Base-by-base conservation (phyloP, 2,888 invertebrate species). In the Tachina fera region DNA sequence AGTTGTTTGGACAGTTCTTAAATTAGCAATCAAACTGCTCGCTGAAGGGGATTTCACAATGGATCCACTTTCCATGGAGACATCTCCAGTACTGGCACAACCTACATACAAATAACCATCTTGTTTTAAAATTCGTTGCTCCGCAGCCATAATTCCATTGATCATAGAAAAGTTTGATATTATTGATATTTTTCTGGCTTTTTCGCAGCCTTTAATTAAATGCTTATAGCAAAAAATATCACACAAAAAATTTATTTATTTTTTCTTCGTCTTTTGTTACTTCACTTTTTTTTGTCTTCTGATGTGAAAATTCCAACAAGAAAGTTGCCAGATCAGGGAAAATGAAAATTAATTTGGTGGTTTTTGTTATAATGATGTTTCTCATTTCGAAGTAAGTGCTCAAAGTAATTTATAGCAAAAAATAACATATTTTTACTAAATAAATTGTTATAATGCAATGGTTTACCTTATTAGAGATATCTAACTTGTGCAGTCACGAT, bases 81-180 rank as follows among this genome's bases (percentile, higher is more conserved):
- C 87, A 88, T 53, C 51, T 9, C 61, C 63, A 49, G n/a, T 13
- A 56, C 45, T 39, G 9, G 67, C 39, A 84, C 89, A 89, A 84
- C 90, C 96, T 93, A 96, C 95, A 94, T 96, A 96, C 93, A 97
- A 95, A 94, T 96, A 96, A 93, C 97, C 97, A 95, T 97, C 97
- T 95, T 97, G 96, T 94, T 96, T 96, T 94, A 97, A 95, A 94
- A 96, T 95, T 93, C 95, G 95, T 92, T 92, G 92, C 78, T 92
- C 92, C 87, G 89, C 89, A 87, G 90, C 91, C 92, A 92, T 92
- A 45, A 76, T 87, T 84, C 83, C 85, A 88, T 87, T 83, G 47
- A 84, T 60, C 19, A 63, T 67, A 16, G 6, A 61, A 71, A 43
- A 19, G 13, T 61, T 56, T 49, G n/a, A 61, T 71, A 82, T 77